phyloP scores from a whole-genome alignment of 92 coral and sea anemone genomes.

The Epizoanthus fatuus region DNA sequence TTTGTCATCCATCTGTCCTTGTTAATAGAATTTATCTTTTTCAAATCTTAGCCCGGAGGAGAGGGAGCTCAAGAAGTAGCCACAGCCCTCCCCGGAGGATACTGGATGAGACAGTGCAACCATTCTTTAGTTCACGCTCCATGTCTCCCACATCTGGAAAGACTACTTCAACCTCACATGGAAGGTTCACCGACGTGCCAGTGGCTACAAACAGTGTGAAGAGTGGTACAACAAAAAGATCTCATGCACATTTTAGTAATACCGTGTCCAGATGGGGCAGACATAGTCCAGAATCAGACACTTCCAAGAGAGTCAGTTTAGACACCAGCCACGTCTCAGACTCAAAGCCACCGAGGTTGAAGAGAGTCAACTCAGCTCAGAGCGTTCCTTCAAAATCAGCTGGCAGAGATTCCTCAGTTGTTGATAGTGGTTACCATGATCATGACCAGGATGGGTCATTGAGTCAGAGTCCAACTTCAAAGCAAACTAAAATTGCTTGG shows the following conservation, averaged over 20 bases:
- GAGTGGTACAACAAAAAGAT: slow-evolving; percentile 6
- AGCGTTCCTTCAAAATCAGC: slow-evolving; percentile 37
- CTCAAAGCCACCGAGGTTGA: slow-evolving; percentile 73
- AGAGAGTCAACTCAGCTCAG: slow-evolving; percentile 81
- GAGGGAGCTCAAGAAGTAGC: slow-evolving; percentile 19
- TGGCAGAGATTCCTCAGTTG: slow-evolving; percentile 45
- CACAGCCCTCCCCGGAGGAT: slow-evolving; percentile 51
- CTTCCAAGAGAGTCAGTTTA: slow-evolving; percentile 65
- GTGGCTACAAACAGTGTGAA: neutral
- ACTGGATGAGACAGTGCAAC: slow-evolving; percentile 66
- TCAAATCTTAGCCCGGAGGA: slow-evolving; percentile 13
- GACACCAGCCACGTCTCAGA: slow-evolving; percentile 70
- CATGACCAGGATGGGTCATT: slow-evolving; percentile 34
- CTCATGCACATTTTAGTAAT: slow-evolving; percentile 5
- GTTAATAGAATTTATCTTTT: neutral
- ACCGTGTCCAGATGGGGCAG: slow-evolving; percentile 1
- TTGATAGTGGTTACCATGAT: slow-evolving; percentile 62
- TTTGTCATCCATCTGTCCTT: too few relatives aligned
- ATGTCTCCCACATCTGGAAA: slow-evolving; percentile 40
- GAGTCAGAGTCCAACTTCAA: slow-evolving; percentile 65
- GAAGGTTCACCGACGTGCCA: slow-evolving; percentile 20
- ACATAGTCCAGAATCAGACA: slow-evolving; percentile 63
- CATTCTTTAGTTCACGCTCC: slow-evolving; percentile 41
- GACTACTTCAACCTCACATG: slow-evolving; percentile 17
- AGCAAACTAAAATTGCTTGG: slow-evolving; percentile 81